Percentiles rank a stretch among this genome's conserved stretches.
These are phyloP conservation scores for Gortyna flavago DNA, from an alignment of 2,888 invertebrate species.

Conservation along the genomic window DNA sequence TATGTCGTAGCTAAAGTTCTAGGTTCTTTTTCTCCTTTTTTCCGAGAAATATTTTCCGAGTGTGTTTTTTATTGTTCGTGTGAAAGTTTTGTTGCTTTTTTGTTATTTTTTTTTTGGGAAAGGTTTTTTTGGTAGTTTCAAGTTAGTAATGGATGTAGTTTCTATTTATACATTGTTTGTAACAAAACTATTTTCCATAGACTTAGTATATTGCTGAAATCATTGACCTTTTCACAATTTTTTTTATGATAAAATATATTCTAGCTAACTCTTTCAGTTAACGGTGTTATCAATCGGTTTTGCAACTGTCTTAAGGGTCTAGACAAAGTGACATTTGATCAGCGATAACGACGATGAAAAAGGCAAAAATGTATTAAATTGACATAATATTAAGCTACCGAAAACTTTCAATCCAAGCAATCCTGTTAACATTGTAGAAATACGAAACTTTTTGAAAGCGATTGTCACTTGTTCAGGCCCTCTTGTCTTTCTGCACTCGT, in stretches of 20 bases:
- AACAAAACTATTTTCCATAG: neutral
- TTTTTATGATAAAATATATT: neutral
- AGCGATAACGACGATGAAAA: neutral
- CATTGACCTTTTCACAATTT: neutral
- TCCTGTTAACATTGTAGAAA: too few species aligned
- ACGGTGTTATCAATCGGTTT: neutral
- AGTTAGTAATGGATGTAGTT: neutral
- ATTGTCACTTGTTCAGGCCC: too few species aligned
- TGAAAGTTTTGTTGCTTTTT: neutral
- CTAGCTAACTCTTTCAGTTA: neutral
- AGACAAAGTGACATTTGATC: neutral
- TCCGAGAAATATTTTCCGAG: neutral
- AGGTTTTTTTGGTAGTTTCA: neutral
- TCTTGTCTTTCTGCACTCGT: too few species aligned
- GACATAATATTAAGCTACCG: neutral
- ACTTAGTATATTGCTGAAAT: neutral
- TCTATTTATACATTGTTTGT: neutral
- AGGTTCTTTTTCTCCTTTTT: constrained; percentile 16
- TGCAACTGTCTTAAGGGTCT: neutral
- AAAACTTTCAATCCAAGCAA: neutral
- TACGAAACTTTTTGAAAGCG: neutral
- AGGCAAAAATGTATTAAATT: neutral
- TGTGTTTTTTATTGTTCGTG: constrained; percentile 20
- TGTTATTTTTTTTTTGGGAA: neutral
- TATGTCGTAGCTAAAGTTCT: constrained; percentile 37